Evolutionary conservation across 2,888 invertebrate species (phyloP), one percentile per base, ranked within the genome.

Genomic region (Busseola fusca): DNA sequence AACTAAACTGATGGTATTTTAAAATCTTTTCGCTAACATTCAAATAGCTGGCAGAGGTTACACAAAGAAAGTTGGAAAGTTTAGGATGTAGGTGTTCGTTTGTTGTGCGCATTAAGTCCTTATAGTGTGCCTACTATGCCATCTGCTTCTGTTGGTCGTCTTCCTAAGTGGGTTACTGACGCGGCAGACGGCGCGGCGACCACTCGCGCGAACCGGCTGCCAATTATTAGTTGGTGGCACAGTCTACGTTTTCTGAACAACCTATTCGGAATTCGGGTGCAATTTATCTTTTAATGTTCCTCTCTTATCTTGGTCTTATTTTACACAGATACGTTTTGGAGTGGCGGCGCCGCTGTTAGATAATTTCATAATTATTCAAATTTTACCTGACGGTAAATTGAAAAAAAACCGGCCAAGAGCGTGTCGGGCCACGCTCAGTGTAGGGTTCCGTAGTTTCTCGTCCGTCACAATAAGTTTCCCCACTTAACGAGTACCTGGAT

Each of bases 131-230:
- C 73, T 67, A 57, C 62, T 77, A 78, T 84, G 79, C 75, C 84
- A 68, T 80, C 74, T 80, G 82, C 78, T 84, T 80, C 78, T 83
- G 81, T 84, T 83, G 82, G 76, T 80, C 76, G 87, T 87, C 91
- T 79, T 82, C 76, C 86, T 87, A 91, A 91, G 91, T 91, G 86
- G 91, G 92, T 91, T 91, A 88, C 81, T 78, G 85, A 80, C 83
- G 85, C 83, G 87, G 89, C 90, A 93, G 94, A 94, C 94, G 89
- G 94, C 93, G 89, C 92, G 93, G 89, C 87, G 89, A 77, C 89
- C 81, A 77, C 82, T 87, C 85, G 83, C 88, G 83, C 86, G 83
- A 89, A 89, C 90, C 89, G 89, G 88, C 87, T 87, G 89, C 87
- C 87, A 88, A 91, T 89, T 90, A 91, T 89, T 90, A 89, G 83